Evolutionary conservation across 2,113 vertebrate genomes (phyloP), one percentile per base, ranked within the genome.

Genomic region (Eulacestoma nigropectus): DNA sequence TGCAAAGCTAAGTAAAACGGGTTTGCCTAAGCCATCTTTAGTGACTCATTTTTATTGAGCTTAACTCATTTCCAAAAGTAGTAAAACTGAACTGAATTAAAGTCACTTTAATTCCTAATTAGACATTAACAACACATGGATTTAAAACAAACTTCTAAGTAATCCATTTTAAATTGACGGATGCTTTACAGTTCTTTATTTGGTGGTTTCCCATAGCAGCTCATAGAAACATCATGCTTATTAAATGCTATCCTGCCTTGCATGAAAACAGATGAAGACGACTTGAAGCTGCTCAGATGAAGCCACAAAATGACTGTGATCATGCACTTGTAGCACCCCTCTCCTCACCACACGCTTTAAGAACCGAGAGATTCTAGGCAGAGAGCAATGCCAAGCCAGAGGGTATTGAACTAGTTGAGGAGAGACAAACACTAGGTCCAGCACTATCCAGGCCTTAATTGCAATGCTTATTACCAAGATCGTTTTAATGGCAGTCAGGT

Each of bases 51-150:
- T 85, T 94, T 85, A 85, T 55, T 59, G 47, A 80, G 76, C 49
- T 95, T 83, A 74, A 57, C 30, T 73, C 35, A 57, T 82, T 91
- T 85, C 74, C 70, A 80, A 84, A 93, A 42, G 59, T 39, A 92
- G 55, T 74, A 90, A 93, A 94, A 70, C 65, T 62, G 37, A 93
- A 87, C 53, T 68, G 88, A 93, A 83, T 70, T 87, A 78, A 91
- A 95, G 33, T 25, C 47, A 52, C 50, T 90, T 93, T 42, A 67
- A 81, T 63, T 89, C 64, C 39, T 77, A 87, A 81, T n/a, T 30
- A 89, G 84, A 89, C 32, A 56, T 39, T 93, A 70, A 44, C 47
- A 79, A 75, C 44, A 73, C 22, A 33, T 1, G 11, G 56, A 64
- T 89, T 93, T 87, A 84, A 87, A 92, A 33, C 30, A 81, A 81